A percentile compares a stretch with the other conserved stretches of the same genome.
Conservation (phyloP, 1,140 invertebrate species). For the Vollenhovia emeryi region DNA sequence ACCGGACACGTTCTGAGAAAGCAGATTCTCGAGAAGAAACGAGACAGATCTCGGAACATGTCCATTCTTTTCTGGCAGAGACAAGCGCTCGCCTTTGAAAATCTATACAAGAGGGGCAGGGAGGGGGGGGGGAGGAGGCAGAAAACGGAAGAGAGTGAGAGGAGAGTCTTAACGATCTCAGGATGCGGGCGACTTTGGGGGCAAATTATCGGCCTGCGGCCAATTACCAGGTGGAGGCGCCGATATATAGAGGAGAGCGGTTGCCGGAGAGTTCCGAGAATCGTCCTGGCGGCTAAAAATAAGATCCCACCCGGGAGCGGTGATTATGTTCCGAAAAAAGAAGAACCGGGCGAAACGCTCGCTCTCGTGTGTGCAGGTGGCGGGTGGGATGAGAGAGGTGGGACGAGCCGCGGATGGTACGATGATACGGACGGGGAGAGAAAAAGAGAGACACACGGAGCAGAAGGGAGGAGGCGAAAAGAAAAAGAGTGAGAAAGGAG, state of each 20-base stretch:
- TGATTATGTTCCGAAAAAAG: conserved; percentile 83
- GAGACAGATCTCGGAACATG: conserved; percentile 34
- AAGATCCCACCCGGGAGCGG: conserved; percentile 84
- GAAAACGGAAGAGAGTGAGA: conserved; percentile 31
- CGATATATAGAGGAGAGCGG: conserved; percentile 69
- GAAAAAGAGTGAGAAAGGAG: conserved; percentile 60
- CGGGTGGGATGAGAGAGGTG: conserved; percentile 64
- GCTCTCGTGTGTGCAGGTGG: conserved; percentile 67
- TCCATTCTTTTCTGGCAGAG: not conserved
- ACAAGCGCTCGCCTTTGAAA: conserved; percentile 22
- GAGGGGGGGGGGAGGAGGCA: not conserved
- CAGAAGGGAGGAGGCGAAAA: conserved; percentile 34
- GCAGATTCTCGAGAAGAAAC: conserved; percentile 25
- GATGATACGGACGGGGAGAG: conserved; percentile 26
- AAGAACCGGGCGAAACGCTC: conserved; percentile 74
- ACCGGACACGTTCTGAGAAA: conserved; percentile 54
- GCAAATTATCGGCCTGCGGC: conserved; percentile 81
- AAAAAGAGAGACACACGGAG: conserved; percentile 6
- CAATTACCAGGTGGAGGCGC: conserved; percentile 79
- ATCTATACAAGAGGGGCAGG: conserved; percentile 9
- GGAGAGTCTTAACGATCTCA: conserved; percentile 77
- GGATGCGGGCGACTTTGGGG: conserved; percentile 70
- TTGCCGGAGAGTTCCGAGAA: conserved; percentile 80
- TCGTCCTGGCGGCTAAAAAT: conserved; percentile 82
- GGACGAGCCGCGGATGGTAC: conserved; percentile 37